These are phyloP conservation scores for Drosophila affinis DNA, from an alignment of 2,888 invertebrate genomes.

Conservation along the genomic window DNA sequence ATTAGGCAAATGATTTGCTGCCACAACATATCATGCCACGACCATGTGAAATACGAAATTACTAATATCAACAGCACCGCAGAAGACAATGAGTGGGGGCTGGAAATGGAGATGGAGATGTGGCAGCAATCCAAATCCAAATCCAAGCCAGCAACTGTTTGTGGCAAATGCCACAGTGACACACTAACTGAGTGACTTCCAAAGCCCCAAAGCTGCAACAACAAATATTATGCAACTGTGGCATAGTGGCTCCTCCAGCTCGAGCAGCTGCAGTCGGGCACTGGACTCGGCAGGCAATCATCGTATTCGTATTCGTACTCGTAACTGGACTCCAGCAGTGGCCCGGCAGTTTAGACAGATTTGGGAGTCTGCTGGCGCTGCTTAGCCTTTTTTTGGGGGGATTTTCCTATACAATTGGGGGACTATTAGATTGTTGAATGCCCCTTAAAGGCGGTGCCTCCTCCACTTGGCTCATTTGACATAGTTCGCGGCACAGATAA, in stretches of 20 bases:
- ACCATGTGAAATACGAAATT: constrained; percentile 64
- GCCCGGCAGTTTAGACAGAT: constrained; percentile 51
- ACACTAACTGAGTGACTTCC: constrained; percentile 78
- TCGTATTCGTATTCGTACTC: background rate
- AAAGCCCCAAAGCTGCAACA: constrained; percentile 52
- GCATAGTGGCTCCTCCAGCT: constrained; percentile 41
- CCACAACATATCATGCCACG: constrained; percentile 46
- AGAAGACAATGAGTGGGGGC: constrained; percentile 39
- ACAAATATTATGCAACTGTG: constrained; percentile 69
- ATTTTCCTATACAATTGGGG: constrained; percentile 66
- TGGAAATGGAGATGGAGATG: background rate
- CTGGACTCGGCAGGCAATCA: background rate
- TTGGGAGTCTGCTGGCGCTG: constrained; percentile 71
- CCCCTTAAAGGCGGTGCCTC: constrained; percentile 43
- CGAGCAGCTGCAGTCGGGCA: constrained; percentile 50
- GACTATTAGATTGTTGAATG: constrained; percentile 37
- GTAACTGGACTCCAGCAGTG: constrained; percentile 41
- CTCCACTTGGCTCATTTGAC: constrained; percentile 43
- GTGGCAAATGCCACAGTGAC: constrained; percentile 76
- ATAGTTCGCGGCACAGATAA: constrained; percentile 53
- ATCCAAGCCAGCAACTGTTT: constrained; percentile 27
- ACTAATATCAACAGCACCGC: constrained; percentile 53
- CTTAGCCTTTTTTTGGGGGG: constrained; percentile 35
- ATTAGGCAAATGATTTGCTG: constrained; percentile 46
- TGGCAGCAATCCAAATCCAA: constrained; percentile 21